Evolutionary conservation across 2,113 vertebrate species (phyloP), one percentile per base, ranked within the genome.

Genomic region (Podarcis cretensis): DNA sequence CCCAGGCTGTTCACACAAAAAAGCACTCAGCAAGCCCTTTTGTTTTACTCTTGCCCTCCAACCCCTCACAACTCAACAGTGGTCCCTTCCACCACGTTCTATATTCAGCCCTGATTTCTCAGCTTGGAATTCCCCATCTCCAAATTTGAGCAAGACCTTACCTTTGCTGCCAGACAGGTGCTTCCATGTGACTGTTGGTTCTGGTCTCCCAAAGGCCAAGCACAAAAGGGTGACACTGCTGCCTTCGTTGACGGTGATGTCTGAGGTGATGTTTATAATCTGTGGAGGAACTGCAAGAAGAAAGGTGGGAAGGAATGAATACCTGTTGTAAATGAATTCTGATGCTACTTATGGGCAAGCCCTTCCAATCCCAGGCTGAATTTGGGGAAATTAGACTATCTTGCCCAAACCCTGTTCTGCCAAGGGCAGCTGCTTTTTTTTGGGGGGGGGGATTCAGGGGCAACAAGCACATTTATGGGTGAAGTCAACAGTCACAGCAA

Each of bases 241-340:
- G 93, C 99, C 99, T 94, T 99, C 99, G 0, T 99, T 99, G 94
- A 99, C 98, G 0, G 98, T 98, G 94, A 99, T 89, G 84, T 99
- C 98, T 5, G 97, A 97, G 0, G 99, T 98, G 95, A 99, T 98
- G 94, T 99, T 99, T 59, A 98, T 97, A 84, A 99, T 99, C 96
- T 98, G 98, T 8, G 99, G 98, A 75, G 99, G 98, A 80, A 99
- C 99, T 99, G 92, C 30, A 90, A 94, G 85, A 90, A 83, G 59
- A 93, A 91, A 79, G n/a, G 92, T 74, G 88, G 71, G 82, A 81
- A 89, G 57, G 12, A 75, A 87, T 71, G 48, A 48, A 66, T 69
- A 68, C 37, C 37, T 32, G 40, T 5, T 21, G 13, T 10, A 18
- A 7, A 27, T 5, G 40, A 5, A 14, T 32, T n/a, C 10, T 87